Evolutionary conservation across 2,888 invertebrate species (phyloP).

Genomic region (Trichogramma evanescens): DNA sequence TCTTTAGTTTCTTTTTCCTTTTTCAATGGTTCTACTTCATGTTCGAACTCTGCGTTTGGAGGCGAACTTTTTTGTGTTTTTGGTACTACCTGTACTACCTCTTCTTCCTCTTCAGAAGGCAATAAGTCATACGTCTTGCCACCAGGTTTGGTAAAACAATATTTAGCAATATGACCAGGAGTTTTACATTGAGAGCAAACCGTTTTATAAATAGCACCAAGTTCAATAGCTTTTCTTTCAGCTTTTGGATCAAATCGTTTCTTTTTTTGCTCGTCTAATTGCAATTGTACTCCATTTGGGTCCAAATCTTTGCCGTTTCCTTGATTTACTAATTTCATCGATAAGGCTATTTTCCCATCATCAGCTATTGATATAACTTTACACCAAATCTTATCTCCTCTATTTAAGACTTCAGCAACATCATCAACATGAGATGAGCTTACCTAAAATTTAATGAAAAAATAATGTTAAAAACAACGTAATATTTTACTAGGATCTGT

Average conservation of each 20-base stretch:
- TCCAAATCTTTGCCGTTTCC: conserved; percentile 46
- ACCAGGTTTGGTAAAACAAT: conserved; percentile 44
- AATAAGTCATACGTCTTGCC: conserved; percentile 46
- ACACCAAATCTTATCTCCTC: conserved; percentile 46
- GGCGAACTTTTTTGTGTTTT: conserved; percentile 19
- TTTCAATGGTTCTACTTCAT: neutral
- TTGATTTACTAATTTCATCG: conserved; percentile 48
- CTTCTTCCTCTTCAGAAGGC: conserved; percentile 37
- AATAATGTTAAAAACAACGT: neutral
- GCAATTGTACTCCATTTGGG: conserved; percentile 45
- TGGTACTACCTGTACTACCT: conserved; percentile 18
- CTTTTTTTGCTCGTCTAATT: conserved; percentile 41
- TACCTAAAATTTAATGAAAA: conserved; percentile 29
- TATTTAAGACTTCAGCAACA: conserved; percentile 42
- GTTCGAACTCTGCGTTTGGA: neutral
- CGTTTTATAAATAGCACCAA: conserved; percentile 45
- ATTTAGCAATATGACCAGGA: conserved; percentile 42
- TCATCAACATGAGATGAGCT: conserved; percentile 42
- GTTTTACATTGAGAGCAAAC: conserved; percentile 46
- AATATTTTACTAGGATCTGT: neutral
- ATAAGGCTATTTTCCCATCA: conserved; percentile 46
- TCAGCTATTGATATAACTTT: conserved; percentile 44
- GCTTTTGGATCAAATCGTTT: conserved; percentile 29
- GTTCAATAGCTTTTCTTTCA: conserved; percentile 39
- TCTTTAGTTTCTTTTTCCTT: conserved; percentile 23